Base-by-base conservation (phyloP, 1,140 invertebrate species). In the Drosophila carrolli region DNA sequence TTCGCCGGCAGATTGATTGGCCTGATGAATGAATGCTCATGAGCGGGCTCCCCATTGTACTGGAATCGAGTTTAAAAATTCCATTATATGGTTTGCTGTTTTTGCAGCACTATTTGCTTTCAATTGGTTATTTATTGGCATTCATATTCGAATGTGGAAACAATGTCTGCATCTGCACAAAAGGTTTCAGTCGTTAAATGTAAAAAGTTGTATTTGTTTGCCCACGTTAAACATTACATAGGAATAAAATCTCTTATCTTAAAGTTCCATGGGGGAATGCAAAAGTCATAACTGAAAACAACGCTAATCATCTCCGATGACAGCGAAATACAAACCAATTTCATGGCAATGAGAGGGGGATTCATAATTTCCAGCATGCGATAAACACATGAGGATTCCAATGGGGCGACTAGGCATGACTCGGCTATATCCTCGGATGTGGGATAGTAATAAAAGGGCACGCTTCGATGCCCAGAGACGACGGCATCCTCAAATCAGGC, bases 111-210 rank as follows among this genome's bases (percentile, higher is more conserved):
- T 70, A 73, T 88, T 86, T 79, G 65, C 62, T 55, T 70, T 79
- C 78, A 70, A 80, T 83, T 88, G 76, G 61, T 77, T 88, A 88
- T 88, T 83, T 78, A 88, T 88, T 88, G 76, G 47, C 62, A 68
- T 57, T 68, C 59, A 56, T 59, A 58, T 56, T 50, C 54, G 41
- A 55, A 46, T 59, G 23, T 53, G 37, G 6, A 37, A 53, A 53
- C 32, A 53, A 53, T 37, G 14, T 11, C 5, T 16, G 48, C n/a
- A n/a, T 5, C 13, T n/a, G 6, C 47, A 4, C 5, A 5, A 44
- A 44, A 44, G 14, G 43, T 4, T 19, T 19, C 8, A 8, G 3
- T 19, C 8, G 43, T 16, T 44, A 44, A 44, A 19, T 14, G 29
- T 6, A 32, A 32, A 32, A 32, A 32, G 8, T 2, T 32, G 1